Base-by-base conservation (phyloP, 2,888 invertebrate species). In the Drosophila atripex region DNA sequence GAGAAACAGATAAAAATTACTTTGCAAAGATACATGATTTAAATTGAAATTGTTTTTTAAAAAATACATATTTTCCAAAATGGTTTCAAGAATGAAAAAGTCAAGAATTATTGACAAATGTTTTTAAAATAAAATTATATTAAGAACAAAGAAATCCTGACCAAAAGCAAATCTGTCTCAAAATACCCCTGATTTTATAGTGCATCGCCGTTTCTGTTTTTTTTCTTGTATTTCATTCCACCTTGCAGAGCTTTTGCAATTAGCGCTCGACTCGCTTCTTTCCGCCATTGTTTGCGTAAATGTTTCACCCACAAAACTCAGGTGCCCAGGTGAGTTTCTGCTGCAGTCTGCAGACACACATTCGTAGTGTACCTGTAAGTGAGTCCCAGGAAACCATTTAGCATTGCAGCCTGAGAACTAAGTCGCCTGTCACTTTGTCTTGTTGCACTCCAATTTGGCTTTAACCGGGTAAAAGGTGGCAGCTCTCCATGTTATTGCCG, bases 281-380 rank as follows among this genome's bases (percentile, higher is more conserved):
- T 61, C 54, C 54, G 57, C 83, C 72, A 82, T 85, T 82, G 80
- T 82, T 85, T 82, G 80, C 86, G 83, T 77, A 82, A 82, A 82
- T 71, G 63, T 66, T 83, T 79, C 68, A 69, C 72, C 65, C 66
- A 57, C 59, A 69, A 45, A 49, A 45, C 43, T 57, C 32, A 39
- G 35, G 14, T 38, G 28, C 28, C 53, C 35, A 38, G 51, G 53
- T 35, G 45, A 41, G 41, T 69, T 18, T 38, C 39, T 16, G 32
- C 16, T 14, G 2, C 9, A 1, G 9, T 25, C 16, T 14, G 2
- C 9, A 1, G 9, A 28, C 28, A 28, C 28, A 28, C 28, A 28
- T 9, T 9, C 9, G 2, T 2, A 28, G 28, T 8, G 9, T 45
- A 23, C 8, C 28, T 49, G 38, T 58, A 51, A 38, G 47, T 11